These are phyloP conservation scores for Chloroceryle amazona DNA, from an alignment of 2,797 vertebrate species.

Conservation along the genomic window DNA sequence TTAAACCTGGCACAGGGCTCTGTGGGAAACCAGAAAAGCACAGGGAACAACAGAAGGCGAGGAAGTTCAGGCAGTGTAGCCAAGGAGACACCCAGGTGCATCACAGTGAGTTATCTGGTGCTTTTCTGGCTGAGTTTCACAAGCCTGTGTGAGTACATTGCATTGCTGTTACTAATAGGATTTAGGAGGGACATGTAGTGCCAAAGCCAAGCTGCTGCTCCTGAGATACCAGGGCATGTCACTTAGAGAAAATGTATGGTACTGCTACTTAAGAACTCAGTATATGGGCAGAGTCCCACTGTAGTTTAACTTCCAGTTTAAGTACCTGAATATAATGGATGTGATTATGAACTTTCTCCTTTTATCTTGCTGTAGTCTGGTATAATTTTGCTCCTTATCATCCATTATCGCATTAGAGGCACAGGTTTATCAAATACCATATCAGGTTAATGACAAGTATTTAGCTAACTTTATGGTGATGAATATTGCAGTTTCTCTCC, in stretches of 20 bases:
- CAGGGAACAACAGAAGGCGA: slow-evolving; percentile 8
- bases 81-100: slow-evolving; percentile 49
- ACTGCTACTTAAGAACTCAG: slow-evolving; percentile 1
- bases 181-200: not conserved
- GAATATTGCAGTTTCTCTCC: not conserved
- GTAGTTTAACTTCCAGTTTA: not conserved
- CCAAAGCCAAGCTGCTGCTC: not conserved
- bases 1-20: slow-evolving; percentile 32
- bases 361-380: not conserved
- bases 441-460: not conserved
- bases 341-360: not conserved
- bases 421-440: not conserved
- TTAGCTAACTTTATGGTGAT: not conserved
- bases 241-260: not conserved
- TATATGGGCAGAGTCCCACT: not conserved
- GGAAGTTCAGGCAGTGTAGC: slow-evolving; percentile 37
- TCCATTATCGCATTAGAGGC: not conserved
- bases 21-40: slow-evolving; percentile 25
- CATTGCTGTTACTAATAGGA: not conserved
- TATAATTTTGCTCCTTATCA: not conserved
- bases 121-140: slow-evolving; percentile 1
- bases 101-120: not conserved
- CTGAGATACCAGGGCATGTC: not conserved
- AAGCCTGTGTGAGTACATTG: not conserved
- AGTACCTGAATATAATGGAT: not conserved